These are phyloP conservation scores for Neogobius melanostomus DNA, from an alignment of 2,113 vertebrate genomes.

Conservation along the genomic window DNA sequence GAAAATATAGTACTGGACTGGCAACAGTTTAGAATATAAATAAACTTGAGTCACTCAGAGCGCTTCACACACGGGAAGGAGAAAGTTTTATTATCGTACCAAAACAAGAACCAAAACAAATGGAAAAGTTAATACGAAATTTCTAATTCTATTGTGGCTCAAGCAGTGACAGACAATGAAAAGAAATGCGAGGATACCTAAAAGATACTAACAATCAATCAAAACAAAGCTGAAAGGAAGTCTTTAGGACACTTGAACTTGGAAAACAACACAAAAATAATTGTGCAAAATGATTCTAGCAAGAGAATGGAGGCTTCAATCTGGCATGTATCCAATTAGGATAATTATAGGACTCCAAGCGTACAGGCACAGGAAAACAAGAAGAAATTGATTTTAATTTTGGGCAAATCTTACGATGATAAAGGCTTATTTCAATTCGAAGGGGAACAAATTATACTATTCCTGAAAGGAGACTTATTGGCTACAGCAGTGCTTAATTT, in stretches of 20 bases:
- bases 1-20: no score
- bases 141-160: conserved; percentile 1
- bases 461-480: no score
- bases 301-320: neutral
- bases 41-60: no score
- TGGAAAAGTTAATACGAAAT: neutral
- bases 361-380: no score
- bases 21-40: no score
- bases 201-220: neutral
- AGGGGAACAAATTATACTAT: no score
- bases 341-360: neutral
- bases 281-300: neutral
- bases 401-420: no score
- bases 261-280: neutral
- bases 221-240: neutral
- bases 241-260: neutral
- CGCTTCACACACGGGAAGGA: no score
- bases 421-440: no score
- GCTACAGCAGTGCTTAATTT: no score
- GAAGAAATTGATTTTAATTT: no score
- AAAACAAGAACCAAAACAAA: neutral
- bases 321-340: neutral
- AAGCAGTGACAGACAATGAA: neutral
- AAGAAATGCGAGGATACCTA: no score
- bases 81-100: neutral